A percentile compares a stretch with the other conserved stretches of the same genome.
Evolutionary conservation across 2,888 invertebrate species (phyloP).

Genomic region (Platycheirus albimanus): DNA sequence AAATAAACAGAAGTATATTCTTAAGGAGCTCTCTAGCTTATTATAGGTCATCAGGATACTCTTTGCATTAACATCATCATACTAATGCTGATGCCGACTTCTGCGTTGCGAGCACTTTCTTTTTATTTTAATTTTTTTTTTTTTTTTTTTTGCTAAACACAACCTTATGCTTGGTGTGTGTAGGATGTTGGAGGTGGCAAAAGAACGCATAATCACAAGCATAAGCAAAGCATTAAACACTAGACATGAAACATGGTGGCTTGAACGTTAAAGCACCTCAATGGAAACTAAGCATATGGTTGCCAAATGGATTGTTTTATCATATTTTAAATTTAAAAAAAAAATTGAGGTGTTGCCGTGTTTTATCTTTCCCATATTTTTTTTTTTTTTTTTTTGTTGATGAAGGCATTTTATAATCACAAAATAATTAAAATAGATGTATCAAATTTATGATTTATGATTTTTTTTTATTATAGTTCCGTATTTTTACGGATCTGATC

Average conservation of each 20-base stretch:
- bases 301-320: constrained; percentile 18
- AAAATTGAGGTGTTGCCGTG: no score
- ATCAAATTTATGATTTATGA: no score
- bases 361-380: no score
- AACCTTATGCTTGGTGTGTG: constrained; percentile 1
- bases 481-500: no score
- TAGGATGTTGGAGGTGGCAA: constrained; percentile 24
- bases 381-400: no score
- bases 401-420: no score
- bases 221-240: constrained; percentile 60
- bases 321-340: no score
- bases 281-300: background rate
- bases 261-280: constrained; percentile 36
- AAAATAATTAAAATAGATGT: no score
- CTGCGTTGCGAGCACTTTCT: constrained; percentile 1
- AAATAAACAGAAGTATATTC: constrained; percentile 27
- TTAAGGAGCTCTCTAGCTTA: constrained; percentile 64
- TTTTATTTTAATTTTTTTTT: background rate
- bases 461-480: no score
- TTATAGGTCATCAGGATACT: constrained; percentile 69
- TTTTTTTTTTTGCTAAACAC: background rate
- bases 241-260: constrained; percentile 57
- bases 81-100: constrained; percentile 15
- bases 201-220: constrained; percentile 29
- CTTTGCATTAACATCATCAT: constrained; percentile 58